phyloP scores from a whole-genome alignment of 2,888 invertebrate genomes.

The Metallyticus violacea region DNA sequence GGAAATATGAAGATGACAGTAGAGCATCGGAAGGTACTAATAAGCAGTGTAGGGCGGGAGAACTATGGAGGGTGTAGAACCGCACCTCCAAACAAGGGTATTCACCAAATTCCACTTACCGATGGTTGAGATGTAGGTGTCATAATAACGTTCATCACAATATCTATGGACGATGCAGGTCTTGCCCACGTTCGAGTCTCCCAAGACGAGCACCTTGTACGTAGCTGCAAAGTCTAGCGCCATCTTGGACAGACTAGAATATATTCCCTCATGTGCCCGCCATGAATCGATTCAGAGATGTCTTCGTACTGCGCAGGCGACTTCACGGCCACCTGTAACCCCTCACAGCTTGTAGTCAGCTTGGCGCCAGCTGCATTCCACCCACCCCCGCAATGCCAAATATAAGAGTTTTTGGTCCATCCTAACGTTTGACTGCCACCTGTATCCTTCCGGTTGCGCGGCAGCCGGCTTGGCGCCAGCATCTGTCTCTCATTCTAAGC shows the following conservation, averaged over 20 bases:
- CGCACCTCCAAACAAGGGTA: background rate
- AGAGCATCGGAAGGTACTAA: background rate
- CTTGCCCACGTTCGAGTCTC: constrained; percentile 87
- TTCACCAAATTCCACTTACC: constrained; percentile 67
- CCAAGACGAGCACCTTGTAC: constrained; percentile 81
- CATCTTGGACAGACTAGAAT: constrained; percentile 49
- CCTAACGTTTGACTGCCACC: background rate
- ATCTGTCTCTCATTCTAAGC: background rate
- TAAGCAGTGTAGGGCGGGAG: too few relatives aligned
- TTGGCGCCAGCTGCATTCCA: background rate
- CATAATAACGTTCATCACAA: constrained; percentile 86
- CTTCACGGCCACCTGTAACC: constrained; percentile 10
- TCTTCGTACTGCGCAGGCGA: background rate
- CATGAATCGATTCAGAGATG: background rate
- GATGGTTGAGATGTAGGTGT: constrained; percentile 87
- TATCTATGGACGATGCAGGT: constrained; percentile 88
- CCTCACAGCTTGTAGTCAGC: background rate
- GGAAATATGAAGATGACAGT: background rate
- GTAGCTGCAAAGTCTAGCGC: constrained; percentile 84
- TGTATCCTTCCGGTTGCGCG: background rate
- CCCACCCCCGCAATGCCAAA: background rate
- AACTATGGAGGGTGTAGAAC: too few relatives aligned
- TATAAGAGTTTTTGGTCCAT: background rate
- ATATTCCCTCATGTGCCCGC: background rate
- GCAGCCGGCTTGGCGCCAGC: constrained; percentile 21